A percentile compares a stretch with the other conserved stretches of the same genome.
Evolutionary conservation across 2,113 vertebrate species (phyloP).

Genomic region (Pollachius pollachius): DNA sequence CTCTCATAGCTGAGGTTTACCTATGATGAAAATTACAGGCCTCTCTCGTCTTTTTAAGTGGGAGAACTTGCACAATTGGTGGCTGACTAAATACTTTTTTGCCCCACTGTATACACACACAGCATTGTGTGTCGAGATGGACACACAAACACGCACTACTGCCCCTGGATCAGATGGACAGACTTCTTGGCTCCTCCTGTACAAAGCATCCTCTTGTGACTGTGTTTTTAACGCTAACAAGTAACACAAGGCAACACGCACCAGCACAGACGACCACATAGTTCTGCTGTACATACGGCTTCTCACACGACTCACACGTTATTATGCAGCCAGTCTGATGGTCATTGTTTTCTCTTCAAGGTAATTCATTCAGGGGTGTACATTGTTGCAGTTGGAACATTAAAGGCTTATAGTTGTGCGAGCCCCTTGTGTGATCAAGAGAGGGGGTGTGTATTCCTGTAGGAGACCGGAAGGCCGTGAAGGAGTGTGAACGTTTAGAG

Average conservation of each 20-base stretch:
- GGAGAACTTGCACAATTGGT: no score
- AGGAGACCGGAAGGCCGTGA: neutral
- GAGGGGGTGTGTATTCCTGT: neutral
- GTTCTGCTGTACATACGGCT: slow-evolving; percentile 35
- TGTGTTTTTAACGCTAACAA: slow-evolving; percentile 39
- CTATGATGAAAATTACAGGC: no score
- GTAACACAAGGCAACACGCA: slow-evolving; percentile 45
- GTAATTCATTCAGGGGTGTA: slow-evolving; percentile 32
- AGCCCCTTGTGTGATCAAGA: slow-evolving; percentile 11
- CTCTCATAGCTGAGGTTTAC: no score
- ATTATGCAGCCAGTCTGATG: slow-evolving; percentile 33
- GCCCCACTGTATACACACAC: slow-evolving; percentile 8
- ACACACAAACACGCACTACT: no score
- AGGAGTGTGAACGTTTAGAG: neutral
- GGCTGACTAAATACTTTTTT: no score
- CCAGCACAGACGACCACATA: slow-evolving; percentile 4
- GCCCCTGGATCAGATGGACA: neutral
- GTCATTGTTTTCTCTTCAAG: slow-evolving; percentile 1
- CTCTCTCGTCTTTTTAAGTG: no score
- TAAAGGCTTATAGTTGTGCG: no score
- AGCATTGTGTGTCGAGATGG: no score
- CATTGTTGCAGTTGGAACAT: slow-evolving; percentile 16
- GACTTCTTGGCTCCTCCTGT: slow-evolving; percentile 28
- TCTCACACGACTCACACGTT: neutral
- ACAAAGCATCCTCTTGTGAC: slow-evolving; percentile 37